Base-by-base conservation (phyloP, 2,888 invertebrate genomes). In the Lasius platythorax region DNA sequence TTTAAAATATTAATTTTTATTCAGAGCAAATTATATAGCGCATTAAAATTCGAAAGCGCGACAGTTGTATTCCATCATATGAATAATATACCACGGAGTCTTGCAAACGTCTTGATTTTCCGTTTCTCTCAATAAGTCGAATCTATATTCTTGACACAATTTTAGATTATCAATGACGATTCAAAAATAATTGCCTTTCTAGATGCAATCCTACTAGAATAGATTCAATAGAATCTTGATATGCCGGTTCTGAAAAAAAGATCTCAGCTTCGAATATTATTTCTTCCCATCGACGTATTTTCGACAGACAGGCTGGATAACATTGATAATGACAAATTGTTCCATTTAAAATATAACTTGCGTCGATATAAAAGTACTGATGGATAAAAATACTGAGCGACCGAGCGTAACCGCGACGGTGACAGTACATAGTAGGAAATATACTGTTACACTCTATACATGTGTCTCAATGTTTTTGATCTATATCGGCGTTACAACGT, bases 401-500 rank as follows among this genome's bases (percentile, higher is more conserved):
- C 15, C 43, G 58, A 79, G 43, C 70, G 33, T 79, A 67, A 76
- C 53, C 12, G 33, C 40, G 46, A 61, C 61, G 61, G 15, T 46
- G 56, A 50, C 15, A 46, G 23, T 28, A 58, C 15, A 23, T 37
- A 28, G 12, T n/a, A 53, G 40, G 11, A 15, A 64, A 15, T 75
- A 12, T 67, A 56, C 15, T 23, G 56, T 56, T 78, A 68, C 56
- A 30, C 43, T 43, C 30, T 12, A 15, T 12, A 15, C 3, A 5
- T 37, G 37, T 40, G 23, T 58, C 15, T 53, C 78, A 15, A n/a
- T 18, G 33, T 63, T 50, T 33, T 46, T 28, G 30, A 79, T 70
- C 43, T 33, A 30, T 30, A 53, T 23, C 43, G 11, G 30, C 30
- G 15, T 53, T 37, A 56, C 37, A 37, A 30, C 46, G 23, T 43